These are phyloP conservation scores for Sminthopsis crassicaudata DNA, from an alignment of 2,113 vertebrate genomes.

Conservation along the genomic window DNA sequence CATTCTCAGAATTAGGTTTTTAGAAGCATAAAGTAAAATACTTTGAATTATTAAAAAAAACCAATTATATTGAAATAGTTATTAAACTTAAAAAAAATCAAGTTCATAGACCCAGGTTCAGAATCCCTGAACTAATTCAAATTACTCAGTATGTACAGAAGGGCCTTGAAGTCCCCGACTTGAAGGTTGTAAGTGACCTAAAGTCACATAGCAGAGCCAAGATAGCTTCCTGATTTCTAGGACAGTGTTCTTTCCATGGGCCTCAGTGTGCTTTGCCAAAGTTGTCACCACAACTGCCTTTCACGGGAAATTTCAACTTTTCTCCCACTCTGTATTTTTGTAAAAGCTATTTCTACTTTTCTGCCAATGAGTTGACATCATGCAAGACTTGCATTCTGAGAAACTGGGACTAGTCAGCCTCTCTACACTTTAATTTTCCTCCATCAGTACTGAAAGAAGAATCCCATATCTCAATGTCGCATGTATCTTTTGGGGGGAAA, in stretches of 20 bases:
- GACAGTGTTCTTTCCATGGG: not conserved
- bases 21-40: not conserved
- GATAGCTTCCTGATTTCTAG: not conserved
- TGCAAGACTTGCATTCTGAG: conserved; percentile 17
- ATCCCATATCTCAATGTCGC: rapidly evolving
- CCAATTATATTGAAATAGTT: not conserved
- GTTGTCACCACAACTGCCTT: not conserved
- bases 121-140: too few relatives aligned
- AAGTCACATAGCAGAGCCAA: not conserved
- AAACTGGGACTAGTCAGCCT: not conserved
- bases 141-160: not conserved
- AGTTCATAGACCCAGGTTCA: not conserved
- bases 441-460: not conserved
- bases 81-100: not conserved
- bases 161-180: not conserved
- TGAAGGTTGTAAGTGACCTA: not conserved
- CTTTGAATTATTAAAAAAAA: not conserved
- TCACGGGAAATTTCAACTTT: not conserved
- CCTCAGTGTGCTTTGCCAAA: not conserved
- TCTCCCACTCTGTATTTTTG: not conserved
- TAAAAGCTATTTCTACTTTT: not conserved
- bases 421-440: not conserved
- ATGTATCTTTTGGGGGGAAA: not conserved
- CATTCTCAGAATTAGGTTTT: not conserved
- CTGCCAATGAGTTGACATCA: not conserved